Evolutionary conservation across 2,113 vertebrate genomes (phyloP).

Genomic region (Sylvilagus bachmani): DNA sequence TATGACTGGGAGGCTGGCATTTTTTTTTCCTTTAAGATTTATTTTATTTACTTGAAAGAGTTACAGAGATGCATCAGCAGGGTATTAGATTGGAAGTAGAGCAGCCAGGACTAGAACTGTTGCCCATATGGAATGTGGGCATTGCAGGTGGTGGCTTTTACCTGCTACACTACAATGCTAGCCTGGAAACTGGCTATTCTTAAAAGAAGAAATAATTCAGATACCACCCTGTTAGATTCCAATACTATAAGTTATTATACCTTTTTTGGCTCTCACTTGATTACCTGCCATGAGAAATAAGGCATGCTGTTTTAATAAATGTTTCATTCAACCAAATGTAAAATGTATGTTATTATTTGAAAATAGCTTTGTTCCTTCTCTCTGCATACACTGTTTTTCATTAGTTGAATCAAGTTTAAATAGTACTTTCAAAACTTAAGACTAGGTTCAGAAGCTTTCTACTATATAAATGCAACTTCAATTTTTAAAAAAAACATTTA

Average conservation of each 20-base stretch:
- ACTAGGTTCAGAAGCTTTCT: not conserved
- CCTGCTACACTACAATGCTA: no score
- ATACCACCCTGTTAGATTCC: not conserved
- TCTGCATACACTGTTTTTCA: constrained; percentile 8
- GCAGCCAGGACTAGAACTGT: no score
- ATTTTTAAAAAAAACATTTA: not conserved
- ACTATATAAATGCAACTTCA: not conserved
- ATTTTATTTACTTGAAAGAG: no score
- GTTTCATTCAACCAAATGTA: not conserved
- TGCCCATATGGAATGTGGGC: no score
- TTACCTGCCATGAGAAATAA: not conserved
- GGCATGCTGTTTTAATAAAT: constrained; percentile 8
- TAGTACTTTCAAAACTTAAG: not conserved
- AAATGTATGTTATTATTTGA: not conserved
- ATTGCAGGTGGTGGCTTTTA: no score
- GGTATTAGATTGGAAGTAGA: no score
- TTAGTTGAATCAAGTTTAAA: constrained; percentile 43
- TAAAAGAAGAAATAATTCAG: not conserved
- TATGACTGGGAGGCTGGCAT: not conserved
- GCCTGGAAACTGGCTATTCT: not conserved
- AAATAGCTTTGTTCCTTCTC: not conserved
- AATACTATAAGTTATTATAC: not conserved
- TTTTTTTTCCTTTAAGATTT: no score
- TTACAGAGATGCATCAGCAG: no score
- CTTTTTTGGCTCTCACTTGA: not conserved